Evolutionary conservation across 2,888 invertebrate genomes (phyloP), one percentile per base, ranked within the genome.

Genomic region (Lepas anatifera): DNA sequence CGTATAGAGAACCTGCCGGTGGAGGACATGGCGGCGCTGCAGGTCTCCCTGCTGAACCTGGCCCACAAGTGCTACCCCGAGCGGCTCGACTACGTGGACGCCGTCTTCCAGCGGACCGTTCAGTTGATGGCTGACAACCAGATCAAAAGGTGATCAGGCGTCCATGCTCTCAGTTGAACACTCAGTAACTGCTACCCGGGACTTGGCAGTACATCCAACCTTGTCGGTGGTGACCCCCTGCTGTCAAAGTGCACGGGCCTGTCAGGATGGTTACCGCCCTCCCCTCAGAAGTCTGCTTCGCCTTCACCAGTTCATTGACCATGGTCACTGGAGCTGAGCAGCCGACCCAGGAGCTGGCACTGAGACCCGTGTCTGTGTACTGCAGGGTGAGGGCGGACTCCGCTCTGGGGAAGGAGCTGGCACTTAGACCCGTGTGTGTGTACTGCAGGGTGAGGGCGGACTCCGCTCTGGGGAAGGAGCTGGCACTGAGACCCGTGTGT

Each of bases 1-100:
- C 64, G 64, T 2, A 39, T 39, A 25, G 64, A 25, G n/a, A 35
- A n/a, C n/a, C 39, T 99, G 89, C 92, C 96, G 0, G 81, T 91
- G 32, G 98, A 99, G 81, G 98, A 99, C 81, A 94, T 95, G 78
- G 88, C 99, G 27, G 89, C 96, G 11, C 84, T 99, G 70, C 96
- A 99, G 84, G 92, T 97, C 70, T 91, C 98, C 10, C 83, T 99
- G 64, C 87, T 98, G 70, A 95, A 94, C 81, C 83, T 99, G 73
- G 96, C 98, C 0, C 89, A 97, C 77, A 94, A 96, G 77, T 97
- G 97, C 78, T 99, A 99, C 81, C 93, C 95, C 0, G 92, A 95
- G 78, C 86, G 92, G 77, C 88, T 95, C 25, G 92, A 94, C 79
- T 97, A 95, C 78, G 95, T 97, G 3, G 96, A 98, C 80, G 90